phyloP scores from a whole-genome alignment of 2,888 invertebrate species.

The Dioctria linearis region DNA sequence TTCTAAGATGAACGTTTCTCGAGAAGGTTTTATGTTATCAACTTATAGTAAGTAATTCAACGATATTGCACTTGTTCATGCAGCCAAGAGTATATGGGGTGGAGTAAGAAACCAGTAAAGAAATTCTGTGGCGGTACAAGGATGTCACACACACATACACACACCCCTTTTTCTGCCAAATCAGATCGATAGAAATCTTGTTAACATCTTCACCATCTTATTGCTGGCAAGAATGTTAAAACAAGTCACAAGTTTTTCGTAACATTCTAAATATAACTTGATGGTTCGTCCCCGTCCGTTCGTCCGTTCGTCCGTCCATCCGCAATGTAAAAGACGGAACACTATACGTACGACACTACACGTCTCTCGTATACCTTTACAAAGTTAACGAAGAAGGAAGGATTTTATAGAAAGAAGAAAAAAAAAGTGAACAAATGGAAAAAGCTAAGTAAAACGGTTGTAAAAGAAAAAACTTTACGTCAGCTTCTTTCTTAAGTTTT shows the following conservation, averaged over 20 bases:
- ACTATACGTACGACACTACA: no score
- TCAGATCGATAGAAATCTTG: constrained; percentile 35
- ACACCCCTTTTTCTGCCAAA: neutral
- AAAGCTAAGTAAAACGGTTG: constrained; percentile 36
- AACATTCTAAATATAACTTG: constrained; percentile 29
- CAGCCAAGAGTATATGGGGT: constrained; percentile 2
- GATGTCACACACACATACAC: constrained; percentile 12
- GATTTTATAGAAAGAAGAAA: constrained; percentile 25
- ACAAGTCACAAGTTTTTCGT: constrained; percentile 19
- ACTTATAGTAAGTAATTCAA: constrained; percentile 6
- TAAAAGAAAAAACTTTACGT: constrained; percentile 35
- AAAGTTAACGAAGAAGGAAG: constrained; percentile 28
- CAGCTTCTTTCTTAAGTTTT: constrained; percentile 18
- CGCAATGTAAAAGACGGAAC: no score
- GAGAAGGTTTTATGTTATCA: neutral
- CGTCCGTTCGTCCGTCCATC: neutral
- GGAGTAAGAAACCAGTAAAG: neutral
- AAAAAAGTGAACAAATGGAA: constrained; percentile 12
- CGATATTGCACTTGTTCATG: constrained; percentile 14
- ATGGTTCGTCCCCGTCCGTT: constrained; percentile 35
- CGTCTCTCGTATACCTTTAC: no score
- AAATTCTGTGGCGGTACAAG: neutral
- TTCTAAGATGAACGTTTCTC: neutral
- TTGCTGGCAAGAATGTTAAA: constrained; percentile 16
- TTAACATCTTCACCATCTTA: constrained; percentile 35